Evolutionary conservation across 2,888 invertebrate genomes (phyloP).

Genomic region (Tenthredo distinguenda): DNA sequence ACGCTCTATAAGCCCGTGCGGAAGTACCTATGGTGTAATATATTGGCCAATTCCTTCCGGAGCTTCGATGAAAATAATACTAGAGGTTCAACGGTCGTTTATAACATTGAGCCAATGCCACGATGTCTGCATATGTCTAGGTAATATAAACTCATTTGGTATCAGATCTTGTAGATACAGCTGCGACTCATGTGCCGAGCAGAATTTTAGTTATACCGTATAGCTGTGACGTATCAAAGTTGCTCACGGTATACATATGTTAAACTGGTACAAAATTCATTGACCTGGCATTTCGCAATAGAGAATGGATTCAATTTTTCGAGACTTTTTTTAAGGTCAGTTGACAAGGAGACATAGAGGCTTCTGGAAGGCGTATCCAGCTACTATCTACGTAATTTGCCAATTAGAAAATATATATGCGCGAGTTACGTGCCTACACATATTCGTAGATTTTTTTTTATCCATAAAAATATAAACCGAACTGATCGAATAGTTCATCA

Average conservation of each 20-base stretch:
- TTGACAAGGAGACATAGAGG: neutral
- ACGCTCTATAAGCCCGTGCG: neutral
- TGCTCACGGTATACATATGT: neutral
- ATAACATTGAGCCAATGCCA: constrained; percentile 30
- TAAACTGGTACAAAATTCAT: constrained; percentile 23
- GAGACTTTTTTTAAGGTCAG: neutral
- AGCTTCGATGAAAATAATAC: neutral
- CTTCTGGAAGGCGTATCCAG: constrained; percentile 9
- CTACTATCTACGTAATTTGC: neutral
- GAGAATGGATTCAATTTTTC: constrained; percentile 12
- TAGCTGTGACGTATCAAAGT: neutral
- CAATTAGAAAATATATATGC: neutral
- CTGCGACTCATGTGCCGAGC: neutral
- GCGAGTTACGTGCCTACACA: neutral
- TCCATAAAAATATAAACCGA: neutral
- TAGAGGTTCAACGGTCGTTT: constrained; percentile 4
- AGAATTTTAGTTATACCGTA: neutral
- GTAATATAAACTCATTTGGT: neutral
- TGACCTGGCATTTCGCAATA: constrained; percentile 18
- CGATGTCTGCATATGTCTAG: neutral
- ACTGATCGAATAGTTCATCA: neutral
- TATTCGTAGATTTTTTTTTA: neutral
- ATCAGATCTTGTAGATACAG: neutral
- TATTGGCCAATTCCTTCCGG: constrained; percentile 35
- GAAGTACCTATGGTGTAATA: constrained; percentile 20